Conservation (phyloP, 2,888 invertebrate species). For the Stenchaetothrips biformis region DNA sequence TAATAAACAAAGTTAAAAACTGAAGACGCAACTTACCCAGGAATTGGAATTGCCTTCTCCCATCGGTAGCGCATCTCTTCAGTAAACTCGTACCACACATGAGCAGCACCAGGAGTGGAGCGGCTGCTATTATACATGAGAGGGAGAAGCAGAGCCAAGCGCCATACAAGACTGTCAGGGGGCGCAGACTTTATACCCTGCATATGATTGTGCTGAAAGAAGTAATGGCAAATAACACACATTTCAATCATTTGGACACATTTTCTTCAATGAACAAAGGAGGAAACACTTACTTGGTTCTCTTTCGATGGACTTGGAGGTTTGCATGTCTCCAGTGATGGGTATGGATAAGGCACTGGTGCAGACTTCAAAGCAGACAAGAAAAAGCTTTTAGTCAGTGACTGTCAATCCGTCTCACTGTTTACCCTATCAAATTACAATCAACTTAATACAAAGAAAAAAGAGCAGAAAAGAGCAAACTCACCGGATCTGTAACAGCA, state of each 20-base stretch:
- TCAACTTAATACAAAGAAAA: constrained; percentile 16
- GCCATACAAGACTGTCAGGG: constrained; percentile 72
- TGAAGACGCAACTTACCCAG: constrained; percentile 65
- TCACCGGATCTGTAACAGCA: constrained; percentile 61
- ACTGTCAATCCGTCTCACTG: background rate
- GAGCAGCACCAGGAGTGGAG: constrained; percentile 69
- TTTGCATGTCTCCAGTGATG: constrained; percentile 37
- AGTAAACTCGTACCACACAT: constrained; percentile 90
- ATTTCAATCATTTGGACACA: background rate
- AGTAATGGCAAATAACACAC: constrained; percentile 14
- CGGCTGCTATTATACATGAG: constrained; percentile 71
- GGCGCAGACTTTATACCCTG: constrained; percentile 71
- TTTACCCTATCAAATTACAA: background rate
- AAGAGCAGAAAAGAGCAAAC: too few relatives aligned
- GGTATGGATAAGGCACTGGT: constrained; percentile 46
- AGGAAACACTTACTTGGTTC: background rate
- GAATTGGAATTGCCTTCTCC: constrained; percentile 72
- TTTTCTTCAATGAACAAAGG: background rate
- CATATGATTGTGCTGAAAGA: background rate
- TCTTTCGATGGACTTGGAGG: too few relatives aligned
- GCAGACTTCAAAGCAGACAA: constrained; percentile 31
- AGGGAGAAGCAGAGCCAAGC: constrained; percentile 69
- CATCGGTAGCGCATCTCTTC: constrained; percentile 85
- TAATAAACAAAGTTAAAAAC: background rate
- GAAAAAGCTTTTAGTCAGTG: background rate